Conservation (phyloP, 1,140 invertebrate genomes). For the Heterodera carotae region DNA sequence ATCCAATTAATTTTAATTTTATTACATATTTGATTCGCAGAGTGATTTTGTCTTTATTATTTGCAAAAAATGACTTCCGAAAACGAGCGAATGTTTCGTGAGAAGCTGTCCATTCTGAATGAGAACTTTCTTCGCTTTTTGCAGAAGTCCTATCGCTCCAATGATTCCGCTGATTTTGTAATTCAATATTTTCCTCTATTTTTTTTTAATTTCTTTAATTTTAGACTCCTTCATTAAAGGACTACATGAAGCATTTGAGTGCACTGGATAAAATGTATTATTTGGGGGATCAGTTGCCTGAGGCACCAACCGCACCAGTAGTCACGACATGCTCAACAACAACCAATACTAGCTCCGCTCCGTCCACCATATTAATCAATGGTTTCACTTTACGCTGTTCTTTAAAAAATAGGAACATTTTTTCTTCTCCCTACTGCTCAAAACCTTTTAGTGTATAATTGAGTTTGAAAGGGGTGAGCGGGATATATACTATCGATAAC, state of each 20-base stretch:
- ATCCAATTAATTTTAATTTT: no score
- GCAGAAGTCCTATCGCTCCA: slow-evolving; percentile 8
- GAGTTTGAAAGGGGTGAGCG: no score
- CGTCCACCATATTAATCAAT: no score
- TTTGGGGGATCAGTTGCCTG: not conserved
- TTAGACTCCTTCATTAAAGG: slow-evolving; percentile 20
- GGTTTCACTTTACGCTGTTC: no score
- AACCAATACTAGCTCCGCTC: not conserved
- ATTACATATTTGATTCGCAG: no score
- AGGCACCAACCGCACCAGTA: not conserved
- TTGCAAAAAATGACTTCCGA: not conserved
- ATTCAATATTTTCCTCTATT: not conserved
- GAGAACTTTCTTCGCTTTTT: slow-evolving; percentile 26
- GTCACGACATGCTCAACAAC: not conserved
- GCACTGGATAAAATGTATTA: slow-evolving; percentile 26
- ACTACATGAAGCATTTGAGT: slow-evolving; percentile 22
- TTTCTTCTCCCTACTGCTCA: no score
- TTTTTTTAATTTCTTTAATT: not conserved
- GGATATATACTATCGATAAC: no score
- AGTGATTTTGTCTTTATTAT: not conserved
- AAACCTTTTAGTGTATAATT: no score
- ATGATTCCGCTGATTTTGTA: slow-evolving; percentile 14
- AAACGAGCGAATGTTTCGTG: slow-evolving; percentile 2
- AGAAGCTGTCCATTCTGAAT: slow-evolving; percentile 28
- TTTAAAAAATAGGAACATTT: no score